Evolutionary conservation across 2,113 vertebrate genomes (phyloP).

Genomic region (Hippocampus guttulatus): DNA sequence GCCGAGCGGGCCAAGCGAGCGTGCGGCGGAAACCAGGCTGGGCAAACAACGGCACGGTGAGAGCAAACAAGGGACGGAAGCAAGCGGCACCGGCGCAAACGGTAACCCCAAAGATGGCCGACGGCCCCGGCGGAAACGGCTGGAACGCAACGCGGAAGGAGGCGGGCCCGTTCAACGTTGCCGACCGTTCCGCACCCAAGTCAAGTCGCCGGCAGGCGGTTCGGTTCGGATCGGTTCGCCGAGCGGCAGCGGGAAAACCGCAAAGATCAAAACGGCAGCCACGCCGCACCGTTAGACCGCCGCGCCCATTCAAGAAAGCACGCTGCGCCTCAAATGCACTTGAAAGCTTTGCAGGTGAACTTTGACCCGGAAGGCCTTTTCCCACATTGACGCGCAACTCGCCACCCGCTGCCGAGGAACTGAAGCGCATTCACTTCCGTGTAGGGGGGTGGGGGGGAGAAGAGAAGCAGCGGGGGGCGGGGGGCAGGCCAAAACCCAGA

Average conservation of each 20-base stretch:
- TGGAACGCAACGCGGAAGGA: neutral
- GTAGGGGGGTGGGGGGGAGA: too few species aligned
- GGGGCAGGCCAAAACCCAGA: too few species aligned
- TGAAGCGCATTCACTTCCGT: too few species aligned
- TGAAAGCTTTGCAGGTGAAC: neutral
- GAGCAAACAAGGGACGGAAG: constrained; percentile 12
- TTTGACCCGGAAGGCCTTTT: neutral
- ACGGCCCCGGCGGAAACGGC: neutral
- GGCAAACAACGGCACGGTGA: neutral
- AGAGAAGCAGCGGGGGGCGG: too few species aligned
- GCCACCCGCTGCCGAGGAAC: too few species aligned
- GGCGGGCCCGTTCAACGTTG: neutral
- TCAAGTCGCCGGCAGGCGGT: neutral
- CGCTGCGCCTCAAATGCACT: neutral
- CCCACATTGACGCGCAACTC: too few species aligned
- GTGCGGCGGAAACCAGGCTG: neutral
- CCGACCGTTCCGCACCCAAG: too few species aligned
- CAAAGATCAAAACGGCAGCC: neutral
- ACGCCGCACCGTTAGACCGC: neutral
- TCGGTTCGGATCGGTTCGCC: neutral
- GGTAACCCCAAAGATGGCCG: constrained; percentile 17
- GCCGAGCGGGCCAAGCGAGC: neutral
- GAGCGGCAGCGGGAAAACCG: neutral
- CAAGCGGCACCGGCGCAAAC: constrained; percentile 43
- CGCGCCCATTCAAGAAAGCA: neutral